Base-by-base conservation (phyloP, 2,888 invertebrate genomes). In the Rotaria sp. region DNA sequence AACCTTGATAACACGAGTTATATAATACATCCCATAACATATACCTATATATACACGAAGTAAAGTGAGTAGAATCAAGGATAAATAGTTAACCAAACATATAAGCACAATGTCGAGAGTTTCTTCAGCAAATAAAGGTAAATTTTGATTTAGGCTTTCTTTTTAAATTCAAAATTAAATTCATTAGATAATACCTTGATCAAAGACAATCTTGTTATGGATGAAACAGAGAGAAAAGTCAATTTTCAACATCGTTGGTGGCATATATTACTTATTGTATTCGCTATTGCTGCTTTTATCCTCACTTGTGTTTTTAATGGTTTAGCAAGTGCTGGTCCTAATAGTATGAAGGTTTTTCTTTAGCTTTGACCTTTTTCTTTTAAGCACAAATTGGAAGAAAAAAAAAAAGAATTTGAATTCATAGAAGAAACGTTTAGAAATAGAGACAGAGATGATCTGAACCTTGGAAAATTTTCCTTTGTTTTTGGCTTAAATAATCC, bases 291-390 rank as follows among this genome's bases (percentile, higher is more conserved):
- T 45, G 38, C 75, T 10, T 80, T 80, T 38, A 45, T 80, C 5
- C 3, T 45, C 18, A 80, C 75, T 80, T 80, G 75, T 41, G 45
- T 45, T 41, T 80, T 80, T 13, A 80, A 80, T 80, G 75, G 75
- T 26, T 80, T 80, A 80, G 41, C 75, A 41, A 41, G 41, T 41
- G 45, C 26, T 45, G 75, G 41, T 80, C 18, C 24, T 26, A 80
- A 80, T 26, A 45, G 75, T 80, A 41, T 10, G 75, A 35, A 4
- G 4, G 13, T 18, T 50, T 50, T 15, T 50, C 15, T 18, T 3
- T 50, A 50, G 15, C 10, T 50, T 45, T 50, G 50, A 50, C 10
- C 50, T 13, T 50, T 50, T 50, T 50, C 13, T 18, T 13, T 50
- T 35, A 18, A 67, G 30, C 13, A 30, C 10, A 5, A 59, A 15